phyloP scores from a whole-genome alignment of 1,140 invertebrate species.

The Spodoptera litura region DNA sequence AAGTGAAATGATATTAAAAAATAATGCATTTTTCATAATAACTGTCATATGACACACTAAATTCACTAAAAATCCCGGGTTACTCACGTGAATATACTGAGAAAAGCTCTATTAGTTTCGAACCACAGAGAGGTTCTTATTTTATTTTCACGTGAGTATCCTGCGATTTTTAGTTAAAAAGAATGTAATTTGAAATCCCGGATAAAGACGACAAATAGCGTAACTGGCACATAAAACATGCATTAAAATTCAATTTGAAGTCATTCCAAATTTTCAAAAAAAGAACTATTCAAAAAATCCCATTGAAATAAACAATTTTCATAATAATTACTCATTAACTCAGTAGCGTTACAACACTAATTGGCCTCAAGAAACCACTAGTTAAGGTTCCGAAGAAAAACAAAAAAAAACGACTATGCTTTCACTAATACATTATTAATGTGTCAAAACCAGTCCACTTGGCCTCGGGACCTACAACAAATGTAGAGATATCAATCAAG shows the following conservation, averaged over 20 bases:
- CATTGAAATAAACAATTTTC: neutral
- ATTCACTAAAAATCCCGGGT: too few relatives aligned
- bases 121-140: too few relatives aligned
- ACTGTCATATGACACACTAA: too few relatives aligned
- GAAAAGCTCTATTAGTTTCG: too few relatives aligned
- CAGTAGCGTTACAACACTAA: conserved; percentile 24
- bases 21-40: too few relatives aligned
- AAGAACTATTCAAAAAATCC: neutral
- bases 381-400: conserved; percentile 25
- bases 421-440: conserved; percentile 80
- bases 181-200: too few relatives aligned
- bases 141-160: too few relatives aligned
- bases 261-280: neutral
- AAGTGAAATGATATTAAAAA: too few relatives aligned
- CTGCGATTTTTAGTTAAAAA: too few relatives aligned
- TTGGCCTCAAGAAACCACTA: neutral
- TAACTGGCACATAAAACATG: too few relatives aligned
- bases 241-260: neutral
- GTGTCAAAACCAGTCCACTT: conserved; percentile 41
- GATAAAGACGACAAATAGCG: too few relatives aligned
- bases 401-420: conserved; percentile 66
- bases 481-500: conserved; percentile 21
- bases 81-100: too few relatives aligned
- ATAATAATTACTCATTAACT: neutral
- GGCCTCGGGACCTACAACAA: conserved; percentile 29